Percentiles rank a stretch among this genome's conserved stretches.
These are phyloP conservation scores for Hoplodrina blanda DNA, from an alignment of 2,888 invertebrate genomes.

Conservation along the genomic window DNA sequence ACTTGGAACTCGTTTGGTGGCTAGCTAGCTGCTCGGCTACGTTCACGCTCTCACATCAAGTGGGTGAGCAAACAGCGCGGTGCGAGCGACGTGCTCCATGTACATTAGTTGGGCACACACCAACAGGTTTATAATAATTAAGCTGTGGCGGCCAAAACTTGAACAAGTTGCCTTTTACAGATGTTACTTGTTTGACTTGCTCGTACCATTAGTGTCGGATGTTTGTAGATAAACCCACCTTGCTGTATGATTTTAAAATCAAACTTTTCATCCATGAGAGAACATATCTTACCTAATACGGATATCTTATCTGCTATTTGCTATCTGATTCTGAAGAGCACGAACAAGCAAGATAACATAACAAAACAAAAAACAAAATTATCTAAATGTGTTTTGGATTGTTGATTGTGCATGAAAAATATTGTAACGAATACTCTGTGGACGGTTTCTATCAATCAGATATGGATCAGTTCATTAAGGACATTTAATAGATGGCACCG, in stretches of 20 bases:
- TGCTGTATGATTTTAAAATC: conserved; percentile 2
- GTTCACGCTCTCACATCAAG: conserved; percentile 59
- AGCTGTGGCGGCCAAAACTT: conserved; percentile 57
- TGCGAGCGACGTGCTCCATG: conserved; percentile 72
- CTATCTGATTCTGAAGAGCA: conserved; percentile 23
- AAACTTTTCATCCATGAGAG: conserved; percentile 19
- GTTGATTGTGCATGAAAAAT: conserved; percentile 33
- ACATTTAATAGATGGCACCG: background rate
- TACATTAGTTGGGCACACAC: conserved; percentile 64
- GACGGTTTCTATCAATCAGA: conserved; percentile 19
- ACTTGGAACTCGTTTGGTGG: conserved; percentile 44
- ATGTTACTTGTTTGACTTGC: conserved; percentile 46
- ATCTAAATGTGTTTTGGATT: conserved; percentile 22
- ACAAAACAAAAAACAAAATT: conserved; percentile 12
- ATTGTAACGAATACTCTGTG: conserved; percentile 8
- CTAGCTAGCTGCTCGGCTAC: conserved; percentile 11
- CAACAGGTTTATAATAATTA: conserved; percentile 74
- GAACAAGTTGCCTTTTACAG: conserved; percentile 58
- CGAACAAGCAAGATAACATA: conserved; percentile 14
- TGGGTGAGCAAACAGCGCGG: conserved; percentile 69
- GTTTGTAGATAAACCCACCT: conserved; percentile 8
- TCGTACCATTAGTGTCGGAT: conserved; percentile 31
- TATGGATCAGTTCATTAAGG: conserved; percentile 1
- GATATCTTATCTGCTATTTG: conserved; percentile 13
- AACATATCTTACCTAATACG: background rate